Base-by-base conservation (phyloP, 2,888 invertebrate species). In the Tipula unca region DNA sequence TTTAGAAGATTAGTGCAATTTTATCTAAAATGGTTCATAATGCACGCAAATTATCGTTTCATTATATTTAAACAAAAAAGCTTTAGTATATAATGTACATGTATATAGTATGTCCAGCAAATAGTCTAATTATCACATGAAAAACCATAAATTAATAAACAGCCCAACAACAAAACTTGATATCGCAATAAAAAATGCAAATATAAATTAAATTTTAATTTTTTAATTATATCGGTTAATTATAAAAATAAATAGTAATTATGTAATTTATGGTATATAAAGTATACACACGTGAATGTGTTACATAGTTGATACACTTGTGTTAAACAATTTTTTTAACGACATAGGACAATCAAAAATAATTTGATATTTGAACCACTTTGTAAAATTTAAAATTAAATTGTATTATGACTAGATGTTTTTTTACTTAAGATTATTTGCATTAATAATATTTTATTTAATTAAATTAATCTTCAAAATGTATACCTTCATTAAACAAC, bases 401-500 rank as follows among this genome's bases (percentile, higher is more conserved):
- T 54, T 17, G 6, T 39, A 5, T n/a, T n/a, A n/a, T n/a, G n/a
- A n/a, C n/a, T n/a, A n/a, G n/a, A n/a, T n/a, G n/a, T n/a, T 32
- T 32, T 32, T 6, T 32, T 39, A 10, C 39, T 17, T 5, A 25
- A 25, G 69, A 69, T 69, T 69, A 69, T 69, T 69, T 25, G 69
- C 69, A 69, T 13, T 54, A 69, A 25, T 25, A 69, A 69, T 69
- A 69, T 69, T 20, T 25, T 69, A 69, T 25, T 69, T 69, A 69
- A 69, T 69, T 69, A 69, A 69, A 69, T 69, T 69, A 69, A 69
- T 69, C 69, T 69, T 69, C 25, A 69, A 69, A 83, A 83, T 83
- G 1, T 83, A 83, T 83, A 83, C 83, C 83, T 83, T 83, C 35
- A 83, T 29, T 83, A 83, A 83, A 83, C 83, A 83, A 83, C 83